Evolutionary conservation across 2,797 vertebrate species (phyloP).

Genomic region (Xyrichtys novacula): DNA sequence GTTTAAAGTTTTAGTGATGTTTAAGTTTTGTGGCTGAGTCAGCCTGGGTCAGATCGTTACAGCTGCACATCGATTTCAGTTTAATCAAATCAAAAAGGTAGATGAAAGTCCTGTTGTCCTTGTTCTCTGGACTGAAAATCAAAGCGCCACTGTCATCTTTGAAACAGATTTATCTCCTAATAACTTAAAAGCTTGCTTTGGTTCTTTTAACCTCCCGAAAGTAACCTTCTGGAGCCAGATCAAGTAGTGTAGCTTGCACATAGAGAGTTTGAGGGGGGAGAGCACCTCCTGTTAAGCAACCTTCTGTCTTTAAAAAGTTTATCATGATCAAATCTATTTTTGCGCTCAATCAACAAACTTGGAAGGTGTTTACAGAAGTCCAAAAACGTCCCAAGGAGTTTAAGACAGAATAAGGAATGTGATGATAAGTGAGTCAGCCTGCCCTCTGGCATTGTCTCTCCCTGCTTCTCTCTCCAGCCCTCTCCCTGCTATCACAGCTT

Average conservation of each 20-base stretch:
- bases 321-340: constrained; percentile 28
- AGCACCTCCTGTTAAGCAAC: constrained; percentile 39
- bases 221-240: constrained; percentile 52
- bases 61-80: constrained; percentile 19
- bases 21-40: constrained; percentile 21
- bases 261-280: constrained; percentile 21
- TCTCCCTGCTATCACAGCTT: constrained; percentile 48
- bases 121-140: constrained; percentile 49
- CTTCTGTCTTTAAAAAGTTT: constrained; percentile 46
- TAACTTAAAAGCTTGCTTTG: constrained; percentile 56
- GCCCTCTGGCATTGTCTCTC: constrained; percentile 36
- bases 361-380: constrained; percentile 38
- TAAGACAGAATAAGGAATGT: constrained; percentile 35
- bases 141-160: constrained; percentile 44
- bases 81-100: constrained; percentile 44
- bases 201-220: constrained; percentile 49
- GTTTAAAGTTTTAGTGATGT: neutral
- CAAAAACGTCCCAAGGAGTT: constrained; percentile 57
- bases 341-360: constrained; percentile 47
- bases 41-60: constrained; percentile 22
- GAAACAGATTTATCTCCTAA: constrained; percentile 35
- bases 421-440: constrained; percentile 56
- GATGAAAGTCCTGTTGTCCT: constrained; percentile 61
- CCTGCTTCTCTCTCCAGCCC: constrained; percentile 22
- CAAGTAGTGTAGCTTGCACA: constrained; percentile 32